phyloP scores from a whole-genome alignment of 2,888 invertebrate genomes.

The Empis livida region DNA sequence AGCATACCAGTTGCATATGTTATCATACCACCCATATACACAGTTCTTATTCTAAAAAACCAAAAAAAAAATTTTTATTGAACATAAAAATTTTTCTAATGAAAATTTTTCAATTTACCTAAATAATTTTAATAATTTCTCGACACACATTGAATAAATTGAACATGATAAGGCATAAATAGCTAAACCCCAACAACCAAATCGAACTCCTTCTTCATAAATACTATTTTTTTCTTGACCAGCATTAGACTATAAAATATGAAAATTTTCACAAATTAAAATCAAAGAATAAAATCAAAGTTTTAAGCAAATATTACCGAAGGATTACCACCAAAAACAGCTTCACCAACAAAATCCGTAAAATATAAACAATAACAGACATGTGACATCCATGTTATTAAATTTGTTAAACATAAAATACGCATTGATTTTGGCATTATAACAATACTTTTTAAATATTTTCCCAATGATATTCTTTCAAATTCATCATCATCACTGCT shows the following conservation, averaged over 20 bases:
- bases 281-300: neutral
- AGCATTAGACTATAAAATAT: slow-evolving; percentile 18
- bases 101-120: slow-evolving; percentile 20
- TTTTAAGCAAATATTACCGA: slow-evolving; percentile 20
- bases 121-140: slow-evolving; percentile 30
- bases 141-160: slow-evolving; percentile 32
- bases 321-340: slow-evolving; percentile 44
- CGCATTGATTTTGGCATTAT: slow-evolving; percentile 45
- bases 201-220: slow-evolving; percentile 34
- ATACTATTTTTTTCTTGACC: slow-evolving; percentile 18
- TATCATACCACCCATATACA: slow-evolving; percentile 32
- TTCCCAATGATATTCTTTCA: slow-evolving; percentile 22
- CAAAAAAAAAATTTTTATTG: neutral
- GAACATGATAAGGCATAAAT: slow-evolving; percentile 37
- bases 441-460: slow-evolving; percentile 42
- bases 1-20: slow-evolving; percentile 34
- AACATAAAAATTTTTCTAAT: neutral
- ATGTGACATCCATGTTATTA: slow-evolving; percentile 53
- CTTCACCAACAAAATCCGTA: slow-evolving; percentile 53
- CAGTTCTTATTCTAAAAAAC: slow-evolving; percentile 22
- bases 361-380: slow-evolving; percentile 54
- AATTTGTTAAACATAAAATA: slow-evolving; percentile 46
- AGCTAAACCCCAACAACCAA: slow-evolving; percentile 36
- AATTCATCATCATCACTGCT: slow-evolving; percentile 7
- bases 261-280: slow-evolving; percentile 1